Conservation (phyloP, 2,113 vertebrate genomes). For the Dasyornis broadbenti region DNA sequence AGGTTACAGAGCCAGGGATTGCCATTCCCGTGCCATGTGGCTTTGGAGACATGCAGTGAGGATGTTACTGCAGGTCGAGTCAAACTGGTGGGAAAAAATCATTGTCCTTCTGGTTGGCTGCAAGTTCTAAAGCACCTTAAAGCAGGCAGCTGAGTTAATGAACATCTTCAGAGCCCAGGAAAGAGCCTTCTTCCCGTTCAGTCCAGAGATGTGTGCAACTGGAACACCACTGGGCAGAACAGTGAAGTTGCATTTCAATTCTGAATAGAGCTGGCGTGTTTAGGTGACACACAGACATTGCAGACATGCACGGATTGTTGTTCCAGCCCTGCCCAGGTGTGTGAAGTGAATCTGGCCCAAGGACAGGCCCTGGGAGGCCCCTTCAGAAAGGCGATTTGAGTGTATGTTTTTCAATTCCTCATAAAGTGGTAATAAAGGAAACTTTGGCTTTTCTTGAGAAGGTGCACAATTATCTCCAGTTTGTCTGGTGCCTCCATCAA, state of each 20-base stretch:
- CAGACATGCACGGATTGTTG: neutral
- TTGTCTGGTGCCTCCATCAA: neutral
- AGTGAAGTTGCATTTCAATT: neutral
- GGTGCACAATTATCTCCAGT: neutral
- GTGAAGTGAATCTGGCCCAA: neutral
- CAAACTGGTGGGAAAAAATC: neutral
- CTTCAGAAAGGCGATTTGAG: neutral
- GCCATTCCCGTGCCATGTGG: neutral
- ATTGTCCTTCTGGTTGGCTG: neutral
- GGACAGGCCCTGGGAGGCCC: neutral
- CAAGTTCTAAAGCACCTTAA: neutral
- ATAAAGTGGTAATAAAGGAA: neutral
- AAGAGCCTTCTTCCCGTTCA: neutral
- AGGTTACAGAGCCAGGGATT: neutral
- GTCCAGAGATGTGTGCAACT: neutral
- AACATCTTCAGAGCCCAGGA: neutral
- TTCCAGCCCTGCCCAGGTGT: neutral
- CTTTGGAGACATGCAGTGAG: neutral
- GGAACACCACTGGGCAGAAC: neutral
- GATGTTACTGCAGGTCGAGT: neutral
- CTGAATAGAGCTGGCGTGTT: fast-evolving
- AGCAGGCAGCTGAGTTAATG: neutral
- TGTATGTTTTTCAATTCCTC: neutral
- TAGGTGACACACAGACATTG: neutral
- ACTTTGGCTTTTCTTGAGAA: neutral